phyloP scores from a whole-genome alignment of 2,888 invertebrate species.

The Drosophila conformis region DNA sequence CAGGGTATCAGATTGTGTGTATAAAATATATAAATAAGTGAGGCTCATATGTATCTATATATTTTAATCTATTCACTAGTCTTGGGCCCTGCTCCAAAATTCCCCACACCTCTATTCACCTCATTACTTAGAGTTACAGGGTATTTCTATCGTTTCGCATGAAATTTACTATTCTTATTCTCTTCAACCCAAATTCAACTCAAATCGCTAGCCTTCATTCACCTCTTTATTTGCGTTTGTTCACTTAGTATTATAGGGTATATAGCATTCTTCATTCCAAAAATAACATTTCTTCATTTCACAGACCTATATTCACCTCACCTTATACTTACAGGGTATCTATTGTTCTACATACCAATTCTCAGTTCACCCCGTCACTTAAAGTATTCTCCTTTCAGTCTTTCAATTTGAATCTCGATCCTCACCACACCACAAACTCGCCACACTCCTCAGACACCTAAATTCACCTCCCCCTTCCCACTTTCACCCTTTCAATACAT shows the following conservation, averaged over 20 bases:
- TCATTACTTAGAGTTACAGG: no score
- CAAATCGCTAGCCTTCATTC: not conserved
- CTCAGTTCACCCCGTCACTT: not conserved
- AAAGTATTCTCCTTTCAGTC: not conserved
- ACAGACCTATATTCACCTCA: not conserved
- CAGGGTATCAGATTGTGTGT: not conserved
- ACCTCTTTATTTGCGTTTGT: not conserved
- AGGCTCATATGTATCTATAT: not conserved
- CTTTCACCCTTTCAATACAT: not conserved
- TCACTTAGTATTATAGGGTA: not conserved
- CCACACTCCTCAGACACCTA: not conserved
- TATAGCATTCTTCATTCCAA: not conserved
- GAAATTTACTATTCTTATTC: no score
- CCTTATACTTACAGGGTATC: not conserved
- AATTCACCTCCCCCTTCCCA: not conserved
- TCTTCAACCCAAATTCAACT: not conserved
- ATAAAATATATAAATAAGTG: not conserved
- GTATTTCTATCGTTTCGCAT: no score
- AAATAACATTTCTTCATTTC: not conserved
- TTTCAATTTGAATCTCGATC: not conserved
- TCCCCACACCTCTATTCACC: not conserved
- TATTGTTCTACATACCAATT: not conserved
- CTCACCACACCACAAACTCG: conserved; percentile 2
- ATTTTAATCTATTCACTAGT: no score
- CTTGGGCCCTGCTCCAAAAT: rapidly evolving